Base-by-base conservation (phyloP, 1,140 invertebrate genomes). In the Atta texana region DNA sequence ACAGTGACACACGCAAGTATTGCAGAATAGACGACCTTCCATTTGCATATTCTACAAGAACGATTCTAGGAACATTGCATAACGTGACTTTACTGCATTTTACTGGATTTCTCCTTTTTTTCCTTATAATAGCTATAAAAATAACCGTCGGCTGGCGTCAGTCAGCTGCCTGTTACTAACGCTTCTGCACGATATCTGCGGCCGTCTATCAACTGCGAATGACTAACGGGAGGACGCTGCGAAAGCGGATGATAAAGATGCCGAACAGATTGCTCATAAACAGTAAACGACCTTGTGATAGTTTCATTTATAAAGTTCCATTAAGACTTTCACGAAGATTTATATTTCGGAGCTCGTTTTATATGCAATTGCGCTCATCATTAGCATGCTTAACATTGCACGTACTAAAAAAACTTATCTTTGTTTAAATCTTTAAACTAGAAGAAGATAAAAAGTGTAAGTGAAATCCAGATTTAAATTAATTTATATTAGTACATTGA, bases 91-190 rank as follows among this genome's bases (percentile, higher is more conserved):
- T 63, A 61, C 55, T 75, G 80, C 69, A 84, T 75, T 84, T 84
- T 84, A 84, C 69, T n/a, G n/a, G 69, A 84, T 84, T 84, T 71
- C 80, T 63, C 39, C 69, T 84, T 84, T 82, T 82, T 84, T 84
- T 84, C 24, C 57, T 63, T 63, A 24, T 75, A 84, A 75, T 44
- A 28, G 57, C 80, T 49, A 24, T 28, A 84, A 75, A 84, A 84
- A 84, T 84, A 84, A 75, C 80, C 55, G 24, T 14, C 21, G 68
- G 18, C 39, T 84, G 80, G 80, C 80, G 80, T 84, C 80, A 84
- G 68, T 84, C 69, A 84, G 69, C 69, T 84, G 80, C 80, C 49
- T 84, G 80, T 84, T 75, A 84, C 80, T n/a, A 82, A 74, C 55
- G 68, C 34, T 71, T 55, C 34, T 71, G 24, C 78, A 68, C 57